Evolutionary conservation across 2,113 vertebrate genomes (phyloP), one percentile per base, ranked within the genome.

Genomic region (Neomonachus schauinslandi): DNA sequence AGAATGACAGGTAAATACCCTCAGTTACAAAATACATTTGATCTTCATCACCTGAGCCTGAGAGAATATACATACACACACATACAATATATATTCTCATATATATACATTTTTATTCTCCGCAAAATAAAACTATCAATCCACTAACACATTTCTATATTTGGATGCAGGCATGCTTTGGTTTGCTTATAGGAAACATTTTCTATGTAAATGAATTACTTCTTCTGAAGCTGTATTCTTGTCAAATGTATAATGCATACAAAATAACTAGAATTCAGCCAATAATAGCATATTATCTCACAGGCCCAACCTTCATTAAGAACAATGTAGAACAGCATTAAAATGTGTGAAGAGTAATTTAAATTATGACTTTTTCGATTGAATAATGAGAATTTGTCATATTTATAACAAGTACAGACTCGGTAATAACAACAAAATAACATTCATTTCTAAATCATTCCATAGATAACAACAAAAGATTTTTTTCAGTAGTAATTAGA

Each of bases 121-220:
- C 5, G 33, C 92, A 87, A 61, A 65, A 88, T 89, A 97, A 85
- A 57, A 39, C 84, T 97, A 95, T 92, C 5, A 33, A 36, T 95
- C 59, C 95, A 97, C 89, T 63, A 97, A 91, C 85, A 94, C 81
- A 31, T 76, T 96, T 97, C 93, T 97, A 2, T 93, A 88, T 91
- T 88, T 93, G 79, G 91, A 94, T 94, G 46, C 74, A 21, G 83
- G 42, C 96, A 97, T 93, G 55, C 77, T 95, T 82, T 92, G 61
- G n/a, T 94, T 97, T 98, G 95, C 97, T 95, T 92, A 85, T 18
- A 74, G 46, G 57, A 80, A 97, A 91, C 80, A 94, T 98, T 97
- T 98, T 97, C 90, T 96, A 57, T 98, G 89, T 97, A 98, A 99
- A 98, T 98, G 36, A 98, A 97, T 77, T 91, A 67, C 95, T 97